Evolutionary conservation across 2,113 vertebrate genomes (phyloP), one percentile per base, ranked within the genome.

Genomic region (Spheniscus mendiculus): DNA sequence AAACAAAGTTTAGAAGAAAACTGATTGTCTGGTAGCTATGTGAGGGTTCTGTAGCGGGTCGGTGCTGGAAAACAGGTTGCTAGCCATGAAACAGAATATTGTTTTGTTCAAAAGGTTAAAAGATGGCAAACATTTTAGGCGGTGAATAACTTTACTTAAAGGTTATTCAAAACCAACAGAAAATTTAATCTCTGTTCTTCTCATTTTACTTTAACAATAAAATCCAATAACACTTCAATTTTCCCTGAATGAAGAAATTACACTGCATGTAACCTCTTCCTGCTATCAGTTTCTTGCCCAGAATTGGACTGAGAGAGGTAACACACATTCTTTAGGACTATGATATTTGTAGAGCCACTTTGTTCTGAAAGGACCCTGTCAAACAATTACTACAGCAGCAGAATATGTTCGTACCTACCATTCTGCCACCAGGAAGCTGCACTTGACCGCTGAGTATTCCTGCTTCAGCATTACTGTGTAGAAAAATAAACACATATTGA

Each of bases 41-140:
- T 49, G 44, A 76, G 26, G 5, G 11, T 85, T 61, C 65, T 72
- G 4, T 61, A 82, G 9, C 22, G 58, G 12, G 3, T 65, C 53
- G 69, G 38, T 27, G 19, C 14, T 36, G 25, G 44, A 19, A 87
- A 71, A 83, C 23, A 74, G 9, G 8, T 49, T 79, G 10, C 9
- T 86, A 63, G 16, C 8, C 25, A 81, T 73, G 29, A 85, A 90
- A 83, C 6, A 85, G 15, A 47, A 32, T 87, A 61, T 8, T 36
- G 4, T 50, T 44, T 53, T 79, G 53, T 65, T 80, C 26, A 83
- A n/a, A 73, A 61, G 6, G 25, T 89, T 63, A 70, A 90, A 70
- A 72, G 55, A 38, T 10, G 47, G 16, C 29, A 70, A 80, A 80
- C 0, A 0, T 58, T 53, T 23, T 26, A 86, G 13, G 3, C 4